phyloP scores from a whole-genome alignment of 2,797 vertebrate genomes.

The Otolemur crassicaudatus region DNA sequence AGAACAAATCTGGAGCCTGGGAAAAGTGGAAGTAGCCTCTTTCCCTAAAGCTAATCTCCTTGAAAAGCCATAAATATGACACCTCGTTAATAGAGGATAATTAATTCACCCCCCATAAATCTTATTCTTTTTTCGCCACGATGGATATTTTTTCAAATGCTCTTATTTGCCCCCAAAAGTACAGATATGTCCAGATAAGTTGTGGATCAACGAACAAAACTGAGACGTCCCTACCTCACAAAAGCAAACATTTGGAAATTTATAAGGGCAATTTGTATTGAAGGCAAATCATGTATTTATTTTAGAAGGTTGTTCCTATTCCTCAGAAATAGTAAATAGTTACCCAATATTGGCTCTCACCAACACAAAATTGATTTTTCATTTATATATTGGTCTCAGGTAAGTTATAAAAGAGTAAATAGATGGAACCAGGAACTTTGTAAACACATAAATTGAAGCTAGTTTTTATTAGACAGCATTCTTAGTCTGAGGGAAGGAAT shows the following conservation, averaged over 20 bases:
- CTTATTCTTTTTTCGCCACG: background rate
- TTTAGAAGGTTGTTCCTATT: slow-evolving; percentile 26
- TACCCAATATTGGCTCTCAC: slow-evolving; percentile 40
- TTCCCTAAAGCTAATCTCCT: slow-evolving; percentile 70
- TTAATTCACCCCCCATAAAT: slow-evolving; percentile 41
- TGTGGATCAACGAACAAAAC: background rate
- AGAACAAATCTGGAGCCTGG: slow-evolving; percentile 59
- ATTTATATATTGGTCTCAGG: background rate
- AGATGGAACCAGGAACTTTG: background rate
- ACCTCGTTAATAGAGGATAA: slow-evolving; percentile 43
- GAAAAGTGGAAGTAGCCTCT: slow-evolving; percentile 75
- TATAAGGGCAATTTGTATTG: background rate
- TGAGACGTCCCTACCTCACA: background rate
- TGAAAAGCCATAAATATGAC: slow-evolving; percentile 65
- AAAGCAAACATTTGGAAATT: slow-evolving; percentile 51
- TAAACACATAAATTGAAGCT: slow-evolving; percentile 33
- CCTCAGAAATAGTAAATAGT: slow-evolving; percentile 65
- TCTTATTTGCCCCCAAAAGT: background rate
- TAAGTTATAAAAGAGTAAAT: slow-evolving; percentile 24
- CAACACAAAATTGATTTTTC: slow-evolving; percentile 62
- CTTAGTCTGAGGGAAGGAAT: background rate
- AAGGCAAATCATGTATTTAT: slow-evolving; percentile 33
- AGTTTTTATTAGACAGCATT: background rate
- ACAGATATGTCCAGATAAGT: background rate
- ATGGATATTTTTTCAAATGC: background rate